These are phyloP conservation scores for Drosophila simulans DNA, from an alignment of 1,140 invertebrate genomes.

Conservation along the genomic window DNA sequence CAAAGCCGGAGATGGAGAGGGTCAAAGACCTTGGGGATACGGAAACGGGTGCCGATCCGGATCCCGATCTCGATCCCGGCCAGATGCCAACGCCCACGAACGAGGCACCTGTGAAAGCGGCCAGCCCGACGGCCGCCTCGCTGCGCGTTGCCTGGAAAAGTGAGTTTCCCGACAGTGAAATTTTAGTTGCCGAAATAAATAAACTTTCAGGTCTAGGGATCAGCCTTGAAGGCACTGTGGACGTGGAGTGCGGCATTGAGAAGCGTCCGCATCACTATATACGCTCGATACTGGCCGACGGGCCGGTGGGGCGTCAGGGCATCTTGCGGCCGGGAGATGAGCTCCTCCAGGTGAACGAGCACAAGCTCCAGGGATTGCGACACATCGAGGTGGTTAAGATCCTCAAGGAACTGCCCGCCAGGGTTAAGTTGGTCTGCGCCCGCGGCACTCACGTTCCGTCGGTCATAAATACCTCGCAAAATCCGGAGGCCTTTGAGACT, in stretches of 20 bases:
- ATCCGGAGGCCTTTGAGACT: conserved; percentile 91
- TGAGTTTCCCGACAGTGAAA: conserved; percentile 90
- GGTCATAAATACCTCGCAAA: conserved; percentile 91
- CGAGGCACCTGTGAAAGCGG: conserved; percentile 37
- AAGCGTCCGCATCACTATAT: conserved; percentile 94
- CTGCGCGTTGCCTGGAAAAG: conserved; percentile 87
- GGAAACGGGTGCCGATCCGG: conserved; percentile 1
- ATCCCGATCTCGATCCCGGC: conserved; percentile 9
- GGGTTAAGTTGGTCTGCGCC: conserved; percentile 92
- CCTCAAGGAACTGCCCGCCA: conserved; percentile 93
- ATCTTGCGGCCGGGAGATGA: conserved; percentile 94
- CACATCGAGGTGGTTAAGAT: conserved; percentile 96
- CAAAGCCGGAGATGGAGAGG: conserved; percentile 8
- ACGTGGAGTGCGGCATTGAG: conserved; percentile 93
- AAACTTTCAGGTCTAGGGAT: conserved; percentile 96
- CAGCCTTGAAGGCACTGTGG: conserved; percentile 96
- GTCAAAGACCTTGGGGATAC: conserved; percentile 5
- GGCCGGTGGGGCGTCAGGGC: conserved; percentile 93
- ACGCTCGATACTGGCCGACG: conserved; percentile 93
- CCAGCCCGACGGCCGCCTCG: conserved; percentile 74
- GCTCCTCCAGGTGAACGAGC: conserved; percentile 94
- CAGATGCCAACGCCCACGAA: conserved; percentile 57
- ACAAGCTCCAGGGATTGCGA: conserved; percentile 92
- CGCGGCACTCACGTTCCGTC: conserved; percentile 87
- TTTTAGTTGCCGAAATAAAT: conserved; percentile 92